A percentile compares a stretch with the other conserved stretches of the same genome.
Evolutionary conservation across 2,797 vertebrate species (phyloP).

Genomic region (Eleutherodactylus coqui): DNA sequence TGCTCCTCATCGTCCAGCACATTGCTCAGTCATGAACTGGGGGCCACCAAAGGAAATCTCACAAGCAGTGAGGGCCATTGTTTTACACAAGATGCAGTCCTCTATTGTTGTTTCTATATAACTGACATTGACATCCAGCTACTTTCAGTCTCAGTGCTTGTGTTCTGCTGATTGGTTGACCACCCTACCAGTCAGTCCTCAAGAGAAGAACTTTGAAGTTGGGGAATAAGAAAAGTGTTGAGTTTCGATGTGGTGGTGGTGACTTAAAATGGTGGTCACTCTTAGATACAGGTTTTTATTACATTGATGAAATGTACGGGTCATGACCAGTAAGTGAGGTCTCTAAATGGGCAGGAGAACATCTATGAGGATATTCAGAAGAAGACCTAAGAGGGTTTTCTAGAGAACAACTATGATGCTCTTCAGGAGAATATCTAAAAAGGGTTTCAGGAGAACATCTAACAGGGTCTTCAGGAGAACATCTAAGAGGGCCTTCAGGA

Average conservation of each 20-base stretch:
- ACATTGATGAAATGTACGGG: neutral
- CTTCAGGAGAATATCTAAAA: neutral
- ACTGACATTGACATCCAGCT: neutral
- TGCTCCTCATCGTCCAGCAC: conserved; percentile 69
- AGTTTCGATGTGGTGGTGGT: neutral
- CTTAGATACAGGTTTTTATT: neutral
- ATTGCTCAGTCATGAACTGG: neutral
- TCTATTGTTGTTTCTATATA: neutral
- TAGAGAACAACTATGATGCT: no score
- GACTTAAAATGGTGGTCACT: neutral
- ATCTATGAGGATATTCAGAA: neutral
- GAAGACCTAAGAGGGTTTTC: neutral
- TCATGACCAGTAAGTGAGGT: neutral
- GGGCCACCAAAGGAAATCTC: conserved; percentile 11
- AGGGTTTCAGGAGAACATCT: neutral
- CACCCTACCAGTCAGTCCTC: neutral
- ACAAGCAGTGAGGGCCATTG: neutral
- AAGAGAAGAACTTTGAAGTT: neutral
- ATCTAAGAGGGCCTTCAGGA: neutral
- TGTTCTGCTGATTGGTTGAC: neutral
- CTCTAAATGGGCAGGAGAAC: neutral
- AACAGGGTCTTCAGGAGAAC: neutral
- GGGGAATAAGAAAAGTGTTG: neutral
- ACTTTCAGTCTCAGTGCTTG: conserved; percentile 2
- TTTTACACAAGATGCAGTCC: conserved; percentile 1